A percentile compares a stretch with the other conserved stretches of the same genome.
phyloP scores from a whole-genome alignment of 2,113 vertebrate genomes.

The Colossoma macropomum region DNA sequence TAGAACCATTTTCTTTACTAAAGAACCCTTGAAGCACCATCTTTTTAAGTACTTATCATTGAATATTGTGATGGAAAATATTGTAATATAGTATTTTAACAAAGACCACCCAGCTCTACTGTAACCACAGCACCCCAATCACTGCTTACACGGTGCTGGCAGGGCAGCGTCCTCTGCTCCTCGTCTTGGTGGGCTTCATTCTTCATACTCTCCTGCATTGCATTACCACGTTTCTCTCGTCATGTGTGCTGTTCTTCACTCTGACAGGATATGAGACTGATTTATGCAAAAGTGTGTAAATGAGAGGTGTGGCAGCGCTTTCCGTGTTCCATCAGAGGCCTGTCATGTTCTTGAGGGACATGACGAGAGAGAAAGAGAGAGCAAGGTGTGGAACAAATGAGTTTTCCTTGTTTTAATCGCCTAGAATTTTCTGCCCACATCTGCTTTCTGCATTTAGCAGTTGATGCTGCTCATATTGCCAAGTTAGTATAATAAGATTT shows the following conservation, averaged over 20 bases:
- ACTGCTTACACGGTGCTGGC: too few relatives aligned
- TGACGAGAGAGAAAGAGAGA: not conserved
- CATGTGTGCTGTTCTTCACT: slow-evolving; percentile 41
- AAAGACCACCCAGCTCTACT: too few relatives aligned
- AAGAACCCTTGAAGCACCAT: too few relatives aligned
- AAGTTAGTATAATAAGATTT: too few relatives aligned
- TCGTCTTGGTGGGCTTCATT: not conserved
- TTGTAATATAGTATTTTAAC: too few relatives aligned
- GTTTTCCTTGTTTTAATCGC: not conserved
- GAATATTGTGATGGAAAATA: too few relatives aligned
- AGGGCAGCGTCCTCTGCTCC: too few relatives aligned
- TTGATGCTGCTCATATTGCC: too few relatives aligned
- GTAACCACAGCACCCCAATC: too few relatives aligned
- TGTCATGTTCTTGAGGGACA: slow-evolving; percentile 30
- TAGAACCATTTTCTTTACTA: too few relatives aligned
- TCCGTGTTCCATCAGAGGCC: slow-evolving; percentile 46
- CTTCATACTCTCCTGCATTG: not conserved
- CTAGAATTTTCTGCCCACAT: not conserved
- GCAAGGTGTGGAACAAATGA: slow-evolving; percentile 52
- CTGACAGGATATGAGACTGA: slow-evolving; percentile 45
- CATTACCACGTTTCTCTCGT: not conserved
- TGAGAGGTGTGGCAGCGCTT: slow-evolving; percentile 52
- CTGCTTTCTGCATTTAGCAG: too few relatives aligned
- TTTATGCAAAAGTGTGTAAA: slow-evolving; percentile 64
- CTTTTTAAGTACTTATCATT: too few relatives aligned